These are phyloP conservation scores for Papilio demoleus DNA, from an alignment of 2,888 invertebrate species.

Conservation along the genomic window DNA sequence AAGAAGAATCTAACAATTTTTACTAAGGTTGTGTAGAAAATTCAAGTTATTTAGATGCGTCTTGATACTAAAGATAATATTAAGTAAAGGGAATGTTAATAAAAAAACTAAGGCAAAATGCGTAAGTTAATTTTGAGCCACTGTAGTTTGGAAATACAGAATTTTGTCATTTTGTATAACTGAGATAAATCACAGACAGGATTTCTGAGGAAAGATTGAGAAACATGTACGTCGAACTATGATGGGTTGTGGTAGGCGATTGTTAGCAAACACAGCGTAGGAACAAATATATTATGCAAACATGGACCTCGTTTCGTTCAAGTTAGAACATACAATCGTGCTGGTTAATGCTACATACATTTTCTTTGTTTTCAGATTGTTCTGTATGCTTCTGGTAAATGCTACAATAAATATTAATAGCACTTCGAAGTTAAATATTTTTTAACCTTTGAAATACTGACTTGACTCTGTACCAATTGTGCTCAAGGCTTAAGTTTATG, in stretches of 20 bases:
- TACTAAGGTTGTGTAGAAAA: too few species aligned
- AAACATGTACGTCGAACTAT: slow-evolving; percentile 42
- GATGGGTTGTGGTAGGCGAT: slow-evolving; percentile 55
- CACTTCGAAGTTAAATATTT: background rate
- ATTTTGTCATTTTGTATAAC: background rate
- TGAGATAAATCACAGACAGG: background rate
- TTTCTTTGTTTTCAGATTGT: slow-evolving; percentile 16
- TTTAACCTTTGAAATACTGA: background rate
- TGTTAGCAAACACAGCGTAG: slow-evolving; percentile 58
- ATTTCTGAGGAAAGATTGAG: slow-evolving; percentile 29
- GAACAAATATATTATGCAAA: slow-evolving; percentile 55
- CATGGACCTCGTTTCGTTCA: slow-evolving; percentile 50
- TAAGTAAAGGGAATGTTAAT: too few species aligned
- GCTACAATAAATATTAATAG: background rate
- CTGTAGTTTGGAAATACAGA: too few species aligned
- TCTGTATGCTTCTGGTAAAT: background rate
- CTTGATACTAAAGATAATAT: too few species aligned
- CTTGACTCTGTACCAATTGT: background rate
- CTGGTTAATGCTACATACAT: background rate
- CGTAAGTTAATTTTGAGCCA: background rate
- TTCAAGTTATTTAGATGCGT: background rate
- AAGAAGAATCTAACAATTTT: too few species aligned
- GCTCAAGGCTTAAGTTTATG: background rate
- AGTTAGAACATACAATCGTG: slow-evolving; percentile 45
- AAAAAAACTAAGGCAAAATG: background rate